Conservation (phyloP, 2,888 invertebrate species). For the Gymnosoma rotundatum region DNA sequence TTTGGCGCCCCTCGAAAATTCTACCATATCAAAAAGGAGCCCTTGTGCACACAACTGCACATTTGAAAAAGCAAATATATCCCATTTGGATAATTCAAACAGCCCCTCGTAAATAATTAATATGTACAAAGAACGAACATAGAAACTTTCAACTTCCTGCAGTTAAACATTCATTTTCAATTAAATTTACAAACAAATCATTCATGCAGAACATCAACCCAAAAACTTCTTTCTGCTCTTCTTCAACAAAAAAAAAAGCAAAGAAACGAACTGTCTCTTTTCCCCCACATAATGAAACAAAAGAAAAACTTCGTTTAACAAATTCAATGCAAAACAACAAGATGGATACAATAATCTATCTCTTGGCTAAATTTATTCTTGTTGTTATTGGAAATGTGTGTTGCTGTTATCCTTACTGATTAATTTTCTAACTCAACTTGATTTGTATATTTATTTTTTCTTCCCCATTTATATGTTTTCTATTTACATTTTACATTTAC, state of each 20-base stretch:
- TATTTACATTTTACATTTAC: conserved; percentile 51
- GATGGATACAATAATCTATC: conserved; percentile 46
- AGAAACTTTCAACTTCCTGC: conserved; percentile 12
- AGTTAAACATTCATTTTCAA: conserved; percentile 62
- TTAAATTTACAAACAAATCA: conserved; percentile 68
- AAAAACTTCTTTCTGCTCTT: conserved; percentile 4
- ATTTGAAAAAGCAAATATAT: too few relatives aligned
- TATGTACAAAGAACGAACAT: neutral
- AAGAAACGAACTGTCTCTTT: neutral
- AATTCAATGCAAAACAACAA: conserved; percentile 56
- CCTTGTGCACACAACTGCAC: too few relatives aligned
- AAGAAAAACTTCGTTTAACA: conserved; percentile 42
- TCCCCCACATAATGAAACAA: conserved; percentile 33
- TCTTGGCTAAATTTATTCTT: conserved; percentile 56
- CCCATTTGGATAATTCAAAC: neutral
- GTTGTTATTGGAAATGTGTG: conserved; percentile 54
- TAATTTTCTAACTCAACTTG: conserved; percentile 72
- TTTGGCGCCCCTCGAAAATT: too few relatives aligned
- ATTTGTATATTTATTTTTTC: conserved; percentile 54
- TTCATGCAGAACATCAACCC: conserved; percentile 62
- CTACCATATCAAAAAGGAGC: too few relatives aligned
- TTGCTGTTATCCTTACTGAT: conserved; percentile 70
- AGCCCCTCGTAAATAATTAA: conserved; percentile 20
- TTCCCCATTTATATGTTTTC: conserved; percentile 46
- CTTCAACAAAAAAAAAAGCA: neutral